Percentiles rank a stretch among this genome's conserved stretches.
These are phyloP conservation scores for Montifringilla adamsi DNA, from an alignment of 2,113 vertebrate species.

Conservation along the genomic window DNA sequence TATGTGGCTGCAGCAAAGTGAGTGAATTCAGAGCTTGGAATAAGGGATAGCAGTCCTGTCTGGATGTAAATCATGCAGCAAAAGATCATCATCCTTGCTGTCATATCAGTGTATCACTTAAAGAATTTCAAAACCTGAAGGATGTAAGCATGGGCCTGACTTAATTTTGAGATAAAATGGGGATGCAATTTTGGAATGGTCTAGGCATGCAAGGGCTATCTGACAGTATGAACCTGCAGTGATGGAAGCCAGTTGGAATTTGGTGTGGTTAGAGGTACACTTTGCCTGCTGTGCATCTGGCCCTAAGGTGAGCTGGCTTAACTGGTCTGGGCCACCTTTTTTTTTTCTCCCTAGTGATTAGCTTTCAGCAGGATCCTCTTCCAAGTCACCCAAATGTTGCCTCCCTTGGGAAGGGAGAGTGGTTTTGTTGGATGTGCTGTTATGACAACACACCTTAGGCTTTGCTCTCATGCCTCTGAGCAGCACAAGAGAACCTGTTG, in stretches of 20 bases:
- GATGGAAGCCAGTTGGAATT: neutral
- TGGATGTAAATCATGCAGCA: neutral
- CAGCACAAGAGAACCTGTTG: neutral
- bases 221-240: neutral
- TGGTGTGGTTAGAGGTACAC: neutral
- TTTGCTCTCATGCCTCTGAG: neutral
- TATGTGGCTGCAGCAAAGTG: neutral
- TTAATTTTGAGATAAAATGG: neutral
- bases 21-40: neutral
- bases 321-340: neutral
- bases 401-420: neutral
- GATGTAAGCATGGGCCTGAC: neutral
- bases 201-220: neutral
- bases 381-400: neutral
- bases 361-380: neutral
- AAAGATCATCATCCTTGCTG: neutral
- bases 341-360: neutral
- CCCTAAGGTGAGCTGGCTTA: neutral
- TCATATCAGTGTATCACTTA: neutral
- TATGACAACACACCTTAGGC: neutral
- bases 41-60: neutral
- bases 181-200: neutral
- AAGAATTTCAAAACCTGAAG: neutral
- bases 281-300: rapidly evolving
- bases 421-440: neutral